A percentile compares a stretch with the other conserved stretches of the same genome.
These are phyloP conservation scores for Apeira syringaria DNA, from an alignment of 2,888 invertebrate species.

Conservation along the genomic window DNA sequence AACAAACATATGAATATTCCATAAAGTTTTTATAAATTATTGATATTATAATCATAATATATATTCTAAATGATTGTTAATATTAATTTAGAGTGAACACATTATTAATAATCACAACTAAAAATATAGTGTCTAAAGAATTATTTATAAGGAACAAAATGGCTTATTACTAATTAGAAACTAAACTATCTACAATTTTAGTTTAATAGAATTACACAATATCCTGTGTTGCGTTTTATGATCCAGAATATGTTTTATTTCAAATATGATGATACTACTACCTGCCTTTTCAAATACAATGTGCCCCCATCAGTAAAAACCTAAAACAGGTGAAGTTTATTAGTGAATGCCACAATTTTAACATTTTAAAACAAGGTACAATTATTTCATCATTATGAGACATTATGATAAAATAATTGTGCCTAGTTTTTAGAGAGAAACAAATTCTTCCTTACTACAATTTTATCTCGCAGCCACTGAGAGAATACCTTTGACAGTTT, in stretches of 20 bases:
- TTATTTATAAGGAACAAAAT: conserved; percentile 23
- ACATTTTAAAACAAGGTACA: no score
- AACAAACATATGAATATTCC: neutral
- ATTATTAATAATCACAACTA: conserved; percentile 6
- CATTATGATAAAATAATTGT: no score
- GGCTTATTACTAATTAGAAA: conserved; percentile 4
- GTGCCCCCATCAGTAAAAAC: no score
- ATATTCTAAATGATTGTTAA: neutral
- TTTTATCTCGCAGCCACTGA: no score
- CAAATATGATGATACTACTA: no score
- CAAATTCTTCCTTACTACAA: no score
- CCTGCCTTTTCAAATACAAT: no score
- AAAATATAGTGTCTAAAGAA: conserved; percentile 13
- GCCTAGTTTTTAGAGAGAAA: no score
- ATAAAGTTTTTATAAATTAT: neutral
- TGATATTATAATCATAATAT: neutral
- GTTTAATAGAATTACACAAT: conserved; percentile 3
- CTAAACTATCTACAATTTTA: neutral
- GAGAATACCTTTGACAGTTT: no score
- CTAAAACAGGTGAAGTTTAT: no score
- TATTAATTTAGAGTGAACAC: conserved; percentile 6
- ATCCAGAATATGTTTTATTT: conserved; percentile 4
- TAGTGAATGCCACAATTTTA: no score
- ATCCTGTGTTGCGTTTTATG: conserved; percentile 5
- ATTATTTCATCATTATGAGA: no score